phyloP scores from a whole-genome alignment of 64 coral and sea anemone species.

The Stichodactyla mertensii region DNA sequence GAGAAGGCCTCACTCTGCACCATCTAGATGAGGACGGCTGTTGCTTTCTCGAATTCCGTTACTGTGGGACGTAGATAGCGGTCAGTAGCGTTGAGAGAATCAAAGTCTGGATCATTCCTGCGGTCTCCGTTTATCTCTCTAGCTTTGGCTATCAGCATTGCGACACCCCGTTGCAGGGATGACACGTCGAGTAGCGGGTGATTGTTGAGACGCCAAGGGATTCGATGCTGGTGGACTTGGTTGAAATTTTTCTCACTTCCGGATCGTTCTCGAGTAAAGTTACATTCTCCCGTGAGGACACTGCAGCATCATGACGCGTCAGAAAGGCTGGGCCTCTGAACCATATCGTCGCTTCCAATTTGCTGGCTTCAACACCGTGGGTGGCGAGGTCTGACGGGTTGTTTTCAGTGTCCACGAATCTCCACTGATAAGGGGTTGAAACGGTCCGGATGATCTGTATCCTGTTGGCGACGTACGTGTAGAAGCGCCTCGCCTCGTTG shows the following conservation, averaged over 20 bases:
- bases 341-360: conserved; percentile 15
- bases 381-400: conserved; percentile 35
- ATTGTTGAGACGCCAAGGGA: neutral
- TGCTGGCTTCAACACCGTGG: neutral
- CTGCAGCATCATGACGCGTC: neutral
- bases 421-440: conserved; percentile 24
- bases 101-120: neutral
- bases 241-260: neutral
- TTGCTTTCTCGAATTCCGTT: neutral
- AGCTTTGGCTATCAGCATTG: conserved; percentile 13
- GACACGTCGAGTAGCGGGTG: conserved; percentile 9
- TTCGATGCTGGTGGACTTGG: neutral
- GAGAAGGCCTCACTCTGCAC: conserved; percentile 8
- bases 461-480: conserved; percentile 34
- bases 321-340: conserved; percentile 42
- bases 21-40: neutral
- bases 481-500: conserved; percentile 24
- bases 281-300: neutral
- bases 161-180: conserved; percentile 13
- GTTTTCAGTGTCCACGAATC: neutral
- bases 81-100: neutral
- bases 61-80: conserved; percentile 1
- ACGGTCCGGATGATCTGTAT: conserved; percentile 27
- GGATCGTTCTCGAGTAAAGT: neutral
- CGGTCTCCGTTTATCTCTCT: neutral